Conservation (phyloP, 1,140 invertebrate genomes). For the Carposina sasakii region DNA sequence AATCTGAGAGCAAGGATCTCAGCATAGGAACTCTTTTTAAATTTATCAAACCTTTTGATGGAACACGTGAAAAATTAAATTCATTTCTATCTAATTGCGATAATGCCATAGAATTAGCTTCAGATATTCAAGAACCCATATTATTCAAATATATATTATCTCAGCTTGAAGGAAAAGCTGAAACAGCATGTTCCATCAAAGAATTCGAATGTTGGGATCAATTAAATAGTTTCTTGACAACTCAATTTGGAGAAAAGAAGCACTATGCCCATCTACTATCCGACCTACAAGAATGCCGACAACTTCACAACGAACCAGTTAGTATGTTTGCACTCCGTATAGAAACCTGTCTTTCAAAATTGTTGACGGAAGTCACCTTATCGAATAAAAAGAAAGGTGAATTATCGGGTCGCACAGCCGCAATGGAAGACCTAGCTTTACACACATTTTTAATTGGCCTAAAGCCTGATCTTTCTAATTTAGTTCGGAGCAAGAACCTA, state of each 20-base stretch:
- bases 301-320: slow-evolving; percentile 8
- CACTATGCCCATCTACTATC: slow-evolving; percentile 16
- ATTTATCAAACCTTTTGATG: slow-evolving; percentile 13
- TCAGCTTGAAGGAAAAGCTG: slow-evolving; percentile 8
- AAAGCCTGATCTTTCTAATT: slow-evolving; percentile 8
- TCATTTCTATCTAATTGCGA: slow-evolving; percentile 13
- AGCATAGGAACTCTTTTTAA: no score
- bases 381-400: slow-evolving; percentile 13
- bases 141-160: slow-evolving; percentile 15
- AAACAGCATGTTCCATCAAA: slow-evolving; percentile 4
- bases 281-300: slow-evolving; percentile 18
- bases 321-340: slow-evolving; percentile 14
- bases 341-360: slow-evolving; percentile 14
- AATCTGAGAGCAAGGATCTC: no score
- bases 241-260: slow-evolving; percentile 15
- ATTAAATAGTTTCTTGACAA: slow-evolving; percentile 14
- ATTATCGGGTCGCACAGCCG: slow-evolving; percentile 11
- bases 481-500: no score
- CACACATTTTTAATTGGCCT: slow-evolving; percentile 15
- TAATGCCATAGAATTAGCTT: slow-evolving; percentile 15
- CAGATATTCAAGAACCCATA: slow-evolving; percentile 4
- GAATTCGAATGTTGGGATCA: slow-evolving; percentile 10
- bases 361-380: slow-evolving; percentile 19
- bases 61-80: slow-evolving; percentile 7
- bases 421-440: slow-evolving; percentile 16